Conservation (phyloP, 2,113 vertebrate species). For the Fulica atra region DNA sequence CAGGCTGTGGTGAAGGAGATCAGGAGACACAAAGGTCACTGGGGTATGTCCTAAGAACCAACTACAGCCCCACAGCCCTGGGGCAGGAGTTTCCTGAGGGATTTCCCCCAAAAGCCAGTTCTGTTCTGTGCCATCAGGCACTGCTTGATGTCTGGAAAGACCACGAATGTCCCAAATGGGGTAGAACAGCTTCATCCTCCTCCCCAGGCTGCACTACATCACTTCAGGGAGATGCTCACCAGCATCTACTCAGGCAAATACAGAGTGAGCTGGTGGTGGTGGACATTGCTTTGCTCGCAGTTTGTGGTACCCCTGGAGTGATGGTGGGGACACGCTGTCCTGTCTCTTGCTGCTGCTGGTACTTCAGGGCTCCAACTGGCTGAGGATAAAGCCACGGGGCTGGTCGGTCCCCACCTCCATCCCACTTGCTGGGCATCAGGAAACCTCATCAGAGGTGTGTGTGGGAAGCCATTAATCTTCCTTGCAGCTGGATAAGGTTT, state of each 20-base stretch:
- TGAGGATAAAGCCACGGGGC: accelerated
- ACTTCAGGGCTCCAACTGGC: neutral
- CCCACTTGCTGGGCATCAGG: neutral
- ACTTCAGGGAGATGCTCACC: neutral
- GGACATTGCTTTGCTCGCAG: neutral
- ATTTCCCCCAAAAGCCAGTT: neutral
- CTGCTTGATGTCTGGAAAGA: neutral
- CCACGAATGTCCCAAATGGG: accelerated
- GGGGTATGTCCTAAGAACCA: neutral
- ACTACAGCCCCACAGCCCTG: neutral
- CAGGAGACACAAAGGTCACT: neutral
- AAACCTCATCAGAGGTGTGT: neutral
- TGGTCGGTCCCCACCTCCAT: accelerated
- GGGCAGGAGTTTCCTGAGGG: neutral
- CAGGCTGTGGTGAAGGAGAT: neutral
- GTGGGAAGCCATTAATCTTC: neutral
- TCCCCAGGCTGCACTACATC: neutral
- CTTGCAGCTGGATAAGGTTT: neutral
- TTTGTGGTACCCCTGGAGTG: neutral
- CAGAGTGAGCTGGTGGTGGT: accelerated
- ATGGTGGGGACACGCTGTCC: neutral
- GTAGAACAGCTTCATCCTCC: accelerated
- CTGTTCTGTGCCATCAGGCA: neutral
- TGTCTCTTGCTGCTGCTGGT: neutral
- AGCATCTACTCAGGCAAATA: neutral